phyloP scores from a whole-genome alignment of 2,113 vertebrate species.

The Pachyramphus minor region DNA sequence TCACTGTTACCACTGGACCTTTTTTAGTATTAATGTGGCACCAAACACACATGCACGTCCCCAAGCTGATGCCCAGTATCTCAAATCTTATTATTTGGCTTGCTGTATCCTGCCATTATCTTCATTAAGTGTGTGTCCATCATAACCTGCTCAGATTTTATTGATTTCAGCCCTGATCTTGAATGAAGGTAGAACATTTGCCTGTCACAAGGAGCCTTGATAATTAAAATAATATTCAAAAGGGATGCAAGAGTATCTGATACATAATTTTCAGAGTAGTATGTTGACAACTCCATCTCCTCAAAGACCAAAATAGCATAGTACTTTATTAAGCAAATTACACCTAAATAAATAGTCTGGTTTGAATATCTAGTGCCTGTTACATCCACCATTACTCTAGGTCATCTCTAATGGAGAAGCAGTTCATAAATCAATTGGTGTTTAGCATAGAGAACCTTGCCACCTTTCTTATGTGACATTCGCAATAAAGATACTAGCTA shows the following conservation, averaged over 20 bases:
- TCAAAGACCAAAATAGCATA: neutral
- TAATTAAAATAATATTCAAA: neutral
- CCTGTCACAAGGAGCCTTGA: neutral
- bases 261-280: neutral
- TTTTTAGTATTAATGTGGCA: neutral
- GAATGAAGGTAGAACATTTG: neutral
- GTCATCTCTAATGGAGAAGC: neutral
- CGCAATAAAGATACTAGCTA: neutral
- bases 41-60: neutral
- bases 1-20: neutral
- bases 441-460: neutral
- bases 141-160: neutral
- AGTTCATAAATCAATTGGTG: neutral
- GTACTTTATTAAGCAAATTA: constrained; percentile 32
- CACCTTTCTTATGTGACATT: neutral
- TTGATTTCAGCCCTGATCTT: neutral
- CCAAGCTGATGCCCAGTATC: neutral
- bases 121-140: neutral
- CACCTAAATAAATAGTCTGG: neutral
- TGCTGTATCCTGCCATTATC: neutral
- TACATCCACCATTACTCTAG: neutral
- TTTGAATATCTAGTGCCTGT: neutral
- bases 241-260: neutral
- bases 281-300: neutral
- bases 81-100: neutral